Evolutionary conservation across 2,888 invertebrate species (phyloP).

Genomic region (Electrophaes corylata): DNA sequence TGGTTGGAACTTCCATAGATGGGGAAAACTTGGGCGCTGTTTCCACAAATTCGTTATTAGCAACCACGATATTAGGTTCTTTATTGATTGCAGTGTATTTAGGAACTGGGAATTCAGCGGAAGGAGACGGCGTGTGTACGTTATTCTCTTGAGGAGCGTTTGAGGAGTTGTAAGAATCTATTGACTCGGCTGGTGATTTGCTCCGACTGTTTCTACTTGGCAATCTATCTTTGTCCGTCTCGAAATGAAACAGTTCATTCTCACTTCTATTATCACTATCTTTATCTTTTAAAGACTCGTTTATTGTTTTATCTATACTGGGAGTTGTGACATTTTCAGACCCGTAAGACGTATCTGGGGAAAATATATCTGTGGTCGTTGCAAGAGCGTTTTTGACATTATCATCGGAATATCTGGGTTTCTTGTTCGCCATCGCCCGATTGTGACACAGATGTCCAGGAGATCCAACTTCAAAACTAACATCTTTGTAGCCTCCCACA

Average conservation of each 20-base stretch:
- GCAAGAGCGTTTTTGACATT: conserved; percentile 71
- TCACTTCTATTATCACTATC: conserved; percentile 90
- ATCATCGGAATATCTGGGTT: conserved; percentile 81
- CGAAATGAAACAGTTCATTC: conserved; percentile 84
- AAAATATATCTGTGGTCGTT: conserved; percentile 72
- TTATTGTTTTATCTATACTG: conserved; percentile 63
- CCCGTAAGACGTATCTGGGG: conserved; percentile 80
- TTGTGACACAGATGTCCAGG: conserved; percentile 80
- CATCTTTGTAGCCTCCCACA: conserved; percentile 95
- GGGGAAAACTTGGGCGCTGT: conserved; percentile 79
- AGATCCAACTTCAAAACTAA: conserved; percentile 67
- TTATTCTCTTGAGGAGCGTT: conserved; percentile 59
- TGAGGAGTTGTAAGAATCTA: conserved; percentile 67
- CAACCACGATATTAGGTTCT: conserved; percentile 49
- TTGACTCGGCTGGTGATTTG: conserved; percentile 75
- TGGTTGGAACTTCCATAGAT: conserved; percentile 87
- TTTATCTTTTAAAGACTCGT: conserved; percentile 74
- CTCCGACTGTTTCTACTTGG: conserved; percentile 70
- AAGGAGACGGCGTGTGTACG: conserved; percentile 69
- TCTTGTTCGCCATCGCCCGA: conserved; percentile 70
- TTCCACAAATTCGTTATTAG: conserved; percentile 52
- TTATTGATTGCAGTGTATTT: conserved; percentile 54
- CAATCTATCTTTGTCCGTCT: conserved; percentile 73
- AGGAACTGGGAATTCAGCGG: conserved; percentile 63
- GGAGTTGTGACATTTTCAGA: conserved; percentile 77